Evolutionary conservation across 2,797 vertebrate genomes (phyloP), one percentile per base, ranked within the genome.

Genomic region (Esox masquinongy): DNA sequence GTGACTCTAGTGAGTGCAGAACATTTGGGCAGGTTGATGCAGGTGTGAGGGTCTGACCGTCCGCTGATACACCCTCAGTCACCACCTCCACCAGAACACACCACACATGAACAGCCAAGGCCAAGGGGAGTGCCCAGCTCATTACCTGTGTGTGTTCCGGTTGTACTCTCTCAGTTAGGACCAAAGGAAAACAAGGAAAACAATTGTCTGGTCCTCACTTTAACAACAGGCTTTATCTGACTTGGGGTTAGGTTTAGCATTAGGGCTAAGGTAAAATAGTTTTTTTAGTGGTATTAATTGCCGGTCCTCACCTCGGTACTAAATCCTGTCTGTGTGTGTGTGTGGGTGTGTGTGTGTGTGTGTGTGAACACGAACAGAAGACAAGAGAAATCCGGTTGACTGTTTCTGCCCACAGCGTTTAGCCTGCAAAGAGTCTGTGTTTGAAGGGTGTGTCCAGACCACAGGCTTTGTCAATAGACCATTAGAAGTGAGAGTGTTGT

Each of bases 321-420:
- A 43, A 43, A 43, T 15, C 43, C 24, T 66, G 16, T 67, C n/a
- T n/a, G n/a, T n/a, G n/a, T n/a, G n/a, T n/a, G 49, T 76, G n/a
- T 51, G 69, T 70, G 16, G 14, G 12, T 70, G 43, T 50, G 24
- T 73, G 72, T 12, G 73, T 74, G 47, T 68, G 73, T 50, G 73
- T 31, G 63, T 68, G 73, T 22, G 43, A 51, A 26, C 51, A 43
- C 51, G 63, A 12, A 59, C 16, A 59, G 53, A 19, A 59, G 53
- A 59, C n/a, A 17, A 56, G 53, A 8, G n/a, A n/a, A 59, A 59
- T 59, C 53, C 3, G 19, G 53, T 59, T 59, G 19, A 59, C 53
- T 59, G 53, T n/a, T 59, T 19, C 53, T 59, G 9, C 53, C 53
- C 53, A 22, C 19, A 22, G 1, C 53, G 19, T 59, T 59, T 59